Evolutionary conservation across 2,888 invertebrate species (phyloP), one percentile per base, ranked within the genome.

Genomic region (Agriopis aurantiaria): DNA sequence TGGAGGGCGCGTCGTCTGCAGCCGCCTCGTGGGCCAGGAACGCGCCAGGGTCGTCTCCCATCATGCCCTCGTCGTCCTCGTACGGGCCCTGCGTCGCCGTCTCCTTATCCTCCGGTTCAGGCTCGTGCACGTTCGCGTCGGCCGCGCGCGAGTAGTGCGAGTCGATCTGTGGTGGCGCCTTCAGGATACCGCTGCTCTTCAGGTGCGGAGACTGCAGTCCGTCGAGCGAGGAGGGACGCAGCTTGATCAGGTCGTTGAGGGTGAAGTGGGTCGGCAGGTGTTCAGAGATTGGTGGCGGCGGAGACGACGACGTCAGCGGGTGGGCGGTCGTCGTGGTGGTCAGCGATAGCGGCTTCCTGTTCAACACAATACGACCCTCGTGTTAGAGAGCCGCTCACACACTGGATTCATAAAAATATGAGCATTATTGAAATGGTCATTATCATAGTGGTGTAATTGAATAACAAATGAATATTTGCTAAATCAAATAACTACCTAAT

Each of bases 31-130:
- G 88, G 74, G 84, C 82, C 80, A 94, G 80, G 83, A 92, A 93
- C 75, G 95, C 94, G 69, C 94, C 90, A 56, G 95, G 95, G 83
- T 95, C 95, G 79, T 95, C 95, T 66, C 95, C 95, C 73, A 89
- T 91, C 94, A 95, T 94, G 74, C 95, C 93, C 73, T 92, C 92
- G 72, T 92, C 95, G 72, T 92, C 95, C 81, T 96, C 96, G 82
- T 96, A 96, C 3, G 96, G 96, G 12, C 96, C 96, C 81, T 96
- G 95, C 57, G 96, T 96, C 69, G 91, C 86, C 75, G 91, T 89
- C 81, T 94, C 95, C 74, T 91, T 91, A 71, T 89, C 89, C 72
- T 90, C 73, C 71, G 90, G 88, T 53, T 91, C 92, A 72, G 91
- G 89, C 55, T 91, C 92, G 76, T 91, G 91, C 60, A 90, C 81